Evolutionary conservation across 2,113 vertebrate species (phyloP).

Genomic region (Nicator chloris): DNA sequence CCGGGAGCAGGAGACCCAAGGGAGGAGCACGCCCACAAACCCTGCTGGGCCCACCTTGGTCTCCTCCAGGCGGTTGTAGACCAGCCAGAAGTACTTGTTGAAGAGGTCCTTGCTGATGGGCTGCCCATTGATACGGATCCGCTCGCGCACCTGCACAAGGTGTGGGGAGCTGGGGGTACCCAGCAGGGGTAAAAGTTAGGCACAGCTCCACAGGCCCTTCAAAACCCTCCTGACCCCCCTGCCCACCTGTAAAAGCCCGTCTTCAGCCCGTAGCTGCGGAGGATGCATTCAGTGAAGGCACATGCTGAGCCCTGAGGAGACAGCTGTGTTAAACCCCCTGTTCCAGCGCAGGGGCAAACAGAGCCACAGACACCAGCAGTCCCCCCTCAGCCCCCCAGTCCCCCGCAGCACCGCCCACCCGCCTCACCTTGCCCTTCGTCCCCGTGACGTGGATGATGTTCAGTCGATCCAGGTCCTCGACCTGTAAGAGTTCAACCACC

Average conservation of each 20-base stretch:
- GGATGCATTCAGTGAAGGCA: slow-evolving; percentile 88
- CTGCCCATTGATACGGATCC: slow-evolving; percentile 91
- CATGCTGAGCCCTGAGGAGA: slow-evolving; percentile 78
- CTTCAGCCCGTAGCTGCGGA: slow-evolving; percentile 86
- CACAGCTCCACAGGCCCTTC: neutral
- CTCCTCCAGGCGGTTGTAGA: slow-evolving; percentile 85
- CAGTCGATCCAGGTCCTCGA: slow-evolving; percentile 86
- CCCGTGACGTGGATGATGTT: slow-evolving; percentile 95
- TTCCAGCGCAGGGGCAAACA: rapidly evolving
- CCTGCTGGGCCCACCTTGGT: slow-evolving; percentile 76
- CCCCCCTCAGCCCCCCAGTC: neutral
- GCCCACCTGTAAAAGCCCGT: slow-evolving; percentile 95
- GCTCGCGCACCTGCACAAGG: slow-evolving; percentile 92
- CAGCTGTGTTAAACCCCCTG: rapidly evolving
- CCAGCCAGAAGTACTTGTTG: slow-evolving; percentile 93
- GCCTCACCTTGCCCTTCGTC: slow-evolving; percentile 94
- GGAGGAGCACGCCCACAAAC: neutral
- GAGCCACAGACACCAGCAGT: neutral
- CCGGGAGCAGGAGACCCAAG: rapidly evolving
- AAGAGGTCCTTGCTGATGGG: slow-evolving; percentile 91
- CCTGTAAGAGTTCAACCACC: slow-evolving; percentile 70
- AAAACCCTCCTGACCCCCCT: neutral
- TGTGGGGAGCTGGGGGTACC: slow-evolving; percentile 85
- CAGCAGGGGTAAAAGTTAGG: neutral
- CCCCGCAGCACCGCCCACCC: neutral